These are phyloP conservation scores for Ormyrus thymus DNA, from an alignment of 2,888 invertebrate species.

Conservation along the genomic window DNA sequence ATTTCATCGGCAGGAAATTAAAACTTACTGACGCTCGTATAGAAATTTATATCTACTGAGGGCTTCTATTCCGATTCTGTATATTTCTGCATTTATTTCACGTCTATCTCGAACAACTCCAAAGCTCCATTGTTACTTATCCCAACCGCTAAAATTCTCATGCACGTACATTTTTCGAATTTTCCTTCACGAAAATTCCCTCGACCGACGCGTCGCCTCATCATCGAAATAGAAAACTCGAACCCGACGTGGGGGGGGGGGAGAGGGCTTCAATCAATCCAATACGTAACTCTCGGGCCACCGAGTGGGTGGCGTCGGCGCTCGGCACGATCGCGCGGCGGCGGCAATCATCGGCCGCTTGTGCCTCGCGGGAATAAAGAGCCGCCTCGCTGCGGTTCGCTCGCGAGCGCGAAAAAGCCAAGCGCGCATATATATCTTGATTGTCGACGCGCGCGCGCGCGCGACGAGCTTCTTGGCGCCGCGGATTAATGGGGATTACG, in stretches of 20 bases:
- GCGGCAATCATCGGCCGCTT: constrained; percentile 8
- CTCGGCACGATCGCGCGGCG: background rate
- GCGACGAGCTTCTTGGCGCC: background rate
- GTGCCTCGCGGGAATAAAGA: background rate
- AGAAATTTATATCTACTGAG: too few relatives aligned
- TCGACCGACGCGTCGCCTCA: background rate
- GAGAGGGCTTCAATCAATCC: background rate
- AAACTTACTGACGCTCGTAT: too few relatives aligned
- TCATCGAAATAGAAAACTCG: background rate
- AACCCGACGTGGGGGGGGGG: too few relatives aligned
- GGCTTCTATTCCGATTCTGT: too few relatives aligned
- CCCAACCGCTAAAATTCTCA: too few relatives aligned
- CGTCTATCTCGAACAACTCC: too few relatives aligned
- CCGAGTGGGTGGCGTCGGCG: background rate
- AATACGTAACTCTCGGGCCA: background rate
- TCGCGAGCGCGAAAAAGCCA: background rate
- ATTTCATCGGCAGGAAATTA: too few relatives aligned
- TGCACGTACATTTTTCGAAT: too few relatives aligned
- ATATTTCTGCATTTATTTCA: too few relatives aligned
- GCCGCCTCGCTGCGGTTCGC: background rate
- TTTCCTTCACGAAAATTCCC: background rate
- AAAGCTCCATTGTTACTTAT: too few relatives aligned
- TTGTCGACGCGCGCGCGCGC: background rate
- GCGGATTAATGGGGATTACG: constrained; percentile 16
- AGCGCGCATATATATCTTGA: background rate